Percentiles rank a stretch among this genome's conserved stretches.
These are phyloP conservation scores for Ara ararauna DNA, from an alignment of 2,797 vertebrate genomes.

Conservation along the genomic window DNA sequence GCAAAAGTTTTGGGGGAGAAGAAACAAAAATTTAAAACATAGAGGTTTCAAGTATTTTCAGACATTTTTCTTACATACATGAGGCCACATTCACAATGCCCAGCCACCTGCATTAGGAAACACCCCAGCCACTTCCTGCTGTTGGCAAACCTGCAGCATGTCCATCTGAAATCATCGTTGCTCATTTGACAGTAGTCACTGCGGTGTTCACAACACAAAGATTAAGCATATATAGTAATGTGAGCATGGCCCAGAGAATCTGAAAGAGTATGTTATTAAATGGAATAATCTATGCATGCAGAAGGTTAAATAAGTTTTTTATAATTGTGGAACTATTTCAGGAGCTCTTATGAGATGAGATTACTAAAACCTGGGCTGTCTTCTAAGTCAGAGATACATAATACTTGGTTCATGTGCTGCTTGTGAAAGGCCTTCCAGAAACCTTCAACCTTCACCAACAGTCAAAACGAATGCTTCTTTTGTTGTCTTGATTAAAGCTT, in stretches of 20 bases:
- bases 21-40: not conserved
- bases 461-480: conserved; percentile 80
- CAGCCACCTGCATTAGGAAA: not conserved
- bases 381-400: not conserved
- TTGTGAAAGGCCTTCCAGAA: not conserved
- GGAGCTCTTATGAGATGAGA: not conserved
- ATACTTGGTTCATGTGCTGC: not conserved
- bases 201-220: not conserved
- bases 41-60: not conserved
- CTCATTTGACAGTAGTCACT: not conserved
- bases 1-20: not conserved
- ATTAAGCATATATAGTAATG: not conserved
- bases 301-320: not conserved
- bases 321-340: not conserved
- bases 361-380: not conserved
- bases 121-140: not conserved
- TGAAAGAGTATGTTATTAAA: not conserved
- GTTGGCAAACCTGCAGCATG: not conserved
- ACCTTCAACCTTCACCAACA: conserved; percentile 17
- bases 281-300: not conserved
- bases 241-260: not conserved
- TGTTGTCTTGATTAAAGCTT: conserved; percentile 61
- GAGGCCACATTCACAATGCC: not conserved
- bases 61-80: not conserved
- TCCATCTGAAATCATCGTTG: not conserved